phyloP scores from a whole-genome alignment of 2,888 invertebrate species.

The Drepana falcataria region DNA sequence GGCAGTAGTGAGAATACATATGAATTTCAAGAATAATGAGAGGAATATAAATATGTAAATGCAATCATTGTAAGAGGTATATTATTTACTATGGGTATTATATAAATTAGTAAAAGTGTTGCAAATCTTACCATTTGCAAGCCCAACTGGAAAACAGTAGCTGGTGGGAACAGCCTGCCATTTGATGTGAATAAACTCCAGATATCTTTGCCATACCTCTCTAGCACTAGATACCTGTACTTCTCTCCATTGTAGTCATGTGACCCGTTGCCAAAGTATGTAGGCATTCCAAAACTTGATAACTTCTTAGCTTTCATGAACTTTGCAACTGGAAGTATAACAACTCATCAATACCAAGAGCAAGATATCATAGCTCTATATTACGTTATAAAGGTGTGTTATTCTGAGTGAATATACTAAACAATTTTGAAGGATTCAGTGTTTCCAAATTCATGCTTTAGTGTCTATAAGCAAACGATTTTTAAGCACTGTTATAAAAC shows the following conservation, averaged over 20 bases:
- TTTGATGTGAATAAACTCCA: conserved; percentile 86
- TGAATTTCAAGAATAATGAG: too few relatives aligned
- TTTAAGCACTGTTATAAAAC: not conserved
- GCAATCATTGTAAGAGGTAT: too few relatives aligned
- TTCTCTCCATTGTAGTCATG: conserved; percentile 86
- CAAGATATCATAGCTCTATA: too few relatives aligned
- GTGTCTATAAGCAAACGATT: too few relatives aligned
- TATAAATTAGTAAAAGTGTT: too few relatives aligned
- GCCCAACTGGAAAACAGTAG: conserved; percentile 88
- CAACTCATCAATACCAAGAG: not conserved
- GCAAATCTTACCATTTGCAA: conserved; percentile 85
- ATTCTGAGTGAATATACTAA: too few relatives aligned
- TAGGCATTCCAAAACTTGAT: conserved; percentile 89
- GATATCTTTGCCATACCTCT: conserved; percentile 92
- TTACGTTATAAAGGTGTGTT: not conserved
- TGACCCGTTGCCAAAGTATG: conserved; percentile 90
- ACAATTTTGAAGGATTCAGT: too few relatives aligned
- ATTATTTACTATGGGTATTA: too few relatives aligned
- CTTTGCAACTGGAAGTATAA: conserved; percentile 79
- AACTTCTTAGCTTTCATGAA: conserved; percentile 85
- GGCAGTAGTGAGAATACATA: too few relatives aligned
- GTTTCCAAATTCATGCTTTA: too few relatives aligned
- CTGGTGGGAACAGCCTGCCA: conserved; percentile 82
- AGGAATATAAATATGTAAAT: too few relatives aligned
- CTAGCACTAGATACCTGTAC: conserved; percentile 94